Conservation (phyloP, 2,888 invertebrate species). For the Glaucopsyche alexis region DNA sequence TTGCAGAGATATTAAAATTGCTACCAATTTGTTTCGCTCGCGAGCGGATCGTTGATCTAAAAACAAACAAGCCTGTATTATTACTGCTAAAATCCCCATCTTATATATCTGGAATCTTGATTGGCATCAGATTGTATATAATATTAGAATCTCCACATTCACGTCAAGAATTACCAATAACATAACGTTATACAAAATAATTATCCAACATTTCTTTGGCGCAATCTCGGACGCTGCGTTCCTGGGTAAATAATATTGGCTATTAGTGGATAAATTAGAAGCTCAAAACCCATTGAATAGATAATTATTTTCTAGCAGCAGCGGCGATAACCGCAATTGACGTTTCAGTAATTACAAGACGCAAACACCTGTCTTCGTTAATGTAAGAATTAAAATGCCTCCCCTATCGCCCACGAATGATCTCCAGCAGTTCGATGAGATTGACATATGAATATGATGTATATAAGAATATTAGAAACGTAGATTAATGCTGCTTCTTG, state of each 20-base stretch:
- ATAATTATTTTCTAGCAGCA: constrained; percentile 34
- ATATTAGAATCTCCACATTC: constrained; percentile 15
- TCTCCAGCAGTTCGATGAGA: constrained; percentile 5
- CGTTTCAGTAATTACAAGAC: constrained; percentile 34
- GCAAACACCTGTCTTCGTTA: constrained; percentile 30
- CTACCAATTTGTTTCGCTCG: constrained; percentile 19
- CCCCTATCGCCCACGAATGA: constrained; percentile 9
- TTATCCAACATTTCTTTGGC: constrained; percentile 14
- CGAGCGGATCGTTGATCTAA: constrained; percentile 23
- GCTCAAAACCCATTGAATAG: constrained; percentile 34
- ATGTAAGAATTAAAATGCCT: constrained; percentile 29
- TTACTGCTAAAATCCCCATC: background rate
- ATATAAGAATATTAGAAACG: constrained; percentile 18
- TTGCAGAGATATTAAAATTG: constrained; percentile 14
- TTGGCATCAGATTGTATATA: constrained; percentile 20
- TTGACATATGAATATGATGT: constrained; percentile 26
- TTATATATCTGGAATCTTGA: background rate
- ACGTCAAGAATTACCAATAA: constrained; percentile 1
- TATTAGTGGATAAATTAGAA: constrained; percentile 31
- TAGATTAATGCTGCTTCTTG: background rate
- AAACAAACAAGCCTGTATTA: constrained; percentile 11
- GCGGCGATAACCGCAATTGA: constrained; percentile 33
- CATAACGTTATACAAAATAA: constrained; percentile 19
- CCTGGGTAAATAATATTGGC: constrained; percentile 26
- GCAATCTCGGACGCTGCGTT: background rate